A percentile compares a stretch with the other conserved stretches of the same genome.
Evolutionary conservation across 1,140 invertebrate species (phyloP).

Genomic region (Megalonaias nervosa): DNA sequence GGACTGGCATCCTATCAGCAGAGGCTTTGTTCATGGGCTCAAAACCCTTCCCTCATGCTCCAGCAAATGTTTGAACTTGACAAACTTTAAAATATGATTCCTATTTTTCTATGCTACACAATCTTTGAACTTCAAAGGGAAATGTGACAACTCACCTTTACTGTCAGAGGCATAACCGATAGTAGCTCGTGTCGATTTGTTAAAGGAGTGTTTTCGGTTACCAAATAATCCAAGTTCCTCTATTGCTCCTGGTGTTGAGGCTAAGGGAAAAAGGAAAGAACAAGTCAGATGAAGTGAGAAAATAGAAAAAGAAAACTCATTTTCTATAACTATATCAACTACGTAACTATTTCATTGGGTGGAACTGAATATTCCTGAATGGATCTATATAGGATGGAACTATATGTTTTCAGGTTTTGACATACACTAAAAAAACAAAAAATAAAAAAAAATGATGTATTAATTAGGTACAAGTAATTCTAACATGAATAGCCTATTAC

Average conservation of each 20-base stretch:
- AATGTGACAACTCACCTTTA: constrained; percentile 42
- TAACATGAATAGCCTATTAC: no score
- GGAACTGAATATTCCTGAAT: background rate
- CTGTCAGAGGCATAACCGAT: constrained; percentile 51
- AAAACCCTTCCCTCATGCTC: no score
- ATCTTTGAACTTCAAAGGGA: background rate
- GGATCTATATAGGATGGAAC: background rate
- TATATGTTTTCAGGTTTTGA: background rate
- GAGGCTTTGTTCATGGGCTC: no score
- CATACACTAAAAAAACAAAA: background rate
- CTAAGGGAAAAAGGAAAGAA: constrained; percentile 61
- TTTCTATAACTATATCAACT: background rate
- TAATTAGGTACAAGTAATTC: no score
- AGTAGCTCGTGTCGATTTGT: constrained; percentile 81
- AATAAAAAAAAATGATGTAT: no score
- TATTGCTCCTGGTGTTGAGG: constrained; percentile 77
- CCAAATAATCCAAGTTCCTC: constrained; percentile 83
- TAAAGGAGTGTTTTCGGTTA: constrained; percentile 80
- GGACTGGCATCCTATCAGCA: no score
- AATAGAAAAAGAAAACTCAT: background rate
- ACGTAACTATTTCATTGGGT: background rate
- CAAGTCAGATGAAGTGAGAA: background rate
- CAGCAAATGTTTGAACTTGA: no score
- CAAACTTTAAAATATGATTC: no score
- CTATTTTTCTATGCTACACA: no score